These are phyloP conservation scores for Drosophila murphyi DNA, from an alignment of 1,140 invertebrate genomes.

Conservation along the genomic window DNA sequence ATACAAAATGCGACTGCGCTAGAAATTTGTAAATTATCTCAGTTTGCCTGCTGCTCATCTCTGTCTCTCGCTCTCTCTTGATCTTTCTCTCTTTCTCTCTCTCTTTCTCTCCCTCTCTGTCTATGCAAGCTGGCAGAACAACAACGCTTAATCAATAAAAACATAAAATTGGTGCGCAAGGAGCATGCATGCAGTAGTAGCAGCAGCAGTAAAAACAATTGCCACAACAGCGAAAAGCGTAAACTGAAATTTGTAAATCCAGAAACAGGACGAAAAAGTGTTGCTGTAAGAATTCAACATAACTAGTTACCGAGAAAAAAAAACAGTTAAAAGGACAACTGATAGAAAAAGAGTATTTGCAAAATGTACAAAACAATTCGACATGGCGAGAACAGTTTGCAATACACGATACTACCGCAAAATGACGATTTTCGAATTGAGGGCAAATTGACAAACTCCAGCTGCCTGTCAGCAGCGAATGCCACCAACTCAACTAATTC, in stretches of 20 bases:
- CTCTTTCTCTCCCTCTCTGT: not conserved
- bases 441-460: constrained; percentile 84
- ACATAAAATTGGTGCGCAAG: constrained; percentile 78
- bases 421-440: constrained; percentile 88
- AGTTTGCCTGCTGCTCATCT: constrained; percentile 20
- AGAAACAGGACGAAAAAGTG: constrained; percentile 17
- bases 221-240: constrained; percentile 3
- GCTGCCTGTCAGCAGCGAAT: constrained; percentile 29
- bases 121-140: constrained; percentile 45
- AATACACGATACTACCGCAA: constrained; percentile 90
- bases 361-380: constrained; percentile 90
- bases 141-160: constrained; percentile 79
- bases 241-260: not conserved
- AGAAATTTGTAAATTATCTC: constrained; percentile 28
- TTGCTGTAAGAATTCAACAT: constrained; percentile 8
- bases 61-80: not conserved
- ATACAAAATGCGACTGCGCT: constrained; percentile 53
- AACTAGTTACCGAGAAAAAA: constrained; percentile 14
- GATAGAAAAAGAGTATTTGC: not conserved
- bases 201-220: constrained; percentile 44
- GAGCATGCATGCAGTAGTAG: constrained; percentile 61
- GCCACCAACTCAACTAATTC: not conserved
- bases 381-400: constrained; percentile 89
- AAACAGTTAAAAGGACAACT: not conserved
- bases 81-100: not conserved